These are phyloP conservation scores for mouse (Mus musculus) DNA, from an alignment of 2,113 vertebrate genomes.

Conservation along the genomic window GRCm39 chr2:169589001-169589500, in stretches of 20 bases:
- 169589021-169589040: neutral
- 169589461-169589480: neutral
- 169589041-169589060: neutral
- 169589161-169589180: neutral
- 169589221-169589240: fast-evolving
- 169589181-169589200: neutral
- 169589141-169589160: neutral
- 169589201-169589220: neutral
- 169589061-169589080: neutral
- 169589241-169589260: neutral
- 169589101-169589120: neutral
- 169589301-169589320: conserved; percentile 55
- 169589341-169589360: conserved; percentile 34
- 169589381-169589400: neutral
- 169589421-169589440: conserved; percentile 1
- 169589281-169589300: conserved; percentile 25
- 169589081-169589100: neutral
- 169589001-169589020: neutral
- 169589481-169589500: neutral
- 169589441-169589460: conserved; percentile 66
- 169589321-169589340: conserved; percentile 47
- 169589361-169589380: conserved; percentile 64
- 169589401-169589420: neutral
- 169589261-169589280: neutral
- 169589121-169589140: neutral